Percentiles rank a stretch among this genome's conserved stretches.
Conservation (phyloP, 2,888 invertebrate species). For the Shargacucullia verbasci region DNA sequence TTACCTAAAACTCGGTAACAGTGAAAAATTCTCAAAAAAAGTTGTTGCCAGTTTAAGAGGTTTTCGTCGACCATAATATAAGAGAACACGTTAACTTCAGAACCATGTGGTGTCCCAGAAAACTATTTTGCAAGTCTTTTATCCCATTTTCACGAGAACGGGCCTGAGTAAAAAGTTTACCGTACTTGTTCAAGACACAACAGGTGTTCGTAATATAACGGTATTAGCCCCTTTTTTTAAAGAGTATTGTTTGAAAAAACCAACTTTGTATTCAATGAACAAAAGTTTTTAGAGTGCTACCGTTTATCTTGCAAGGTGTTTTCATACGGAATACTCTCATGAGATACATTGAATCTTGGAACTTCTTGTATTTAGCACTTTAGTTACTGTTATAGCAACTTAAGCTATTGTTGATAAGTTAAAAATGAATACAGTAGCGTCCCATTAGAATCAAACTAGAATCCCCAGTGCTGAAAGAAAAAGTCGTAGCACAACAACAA, state of each 20-base stretch:
- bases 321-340: conserved; percentile 36
- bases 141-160: conserved; percentile 81
- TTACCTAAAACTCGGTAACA: conserved; percentile 42
- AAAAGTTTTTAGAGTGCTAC: conserved; percentile 57
- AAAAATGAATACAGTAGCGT: conserved; percentile 18
- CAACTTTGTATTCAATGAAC: conserved; percentile 63
- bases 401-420: conserved; percentile 17
- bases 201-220: conserved; percentile 83
- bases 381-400: conserved; percentile 21
- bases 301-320: conserved; percentile 41
- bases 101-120: conserved; percentile 84
- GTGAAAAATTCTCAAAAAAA: conserved; percentile 56
- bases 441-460: conserved; percentile 41
- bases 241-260: conserved; percentile 57
- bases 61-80: conserved; percentile 68
- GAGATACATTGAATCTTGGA: conserved; percentile 35
- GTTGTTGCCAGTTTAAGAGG: conserved; percentile 60
- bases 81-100: conserved; percentile 77
- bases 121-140: conserved; percentile 87
- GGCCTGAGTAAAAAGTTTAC: conserved; percentile 84
- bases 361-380: conserved; percentile 24
- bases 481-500: conserved; percentile 57
- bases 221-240: conserved; percentile 72
- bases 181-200: conserved; percentile 80
- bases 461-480: conserved; percentile 51